Evolutionary conservation across 2,113 vertebrate species (phyloP), one percentile per base, ranked within the genome.

Genomic region (Accipiter virgatus): DNA sequence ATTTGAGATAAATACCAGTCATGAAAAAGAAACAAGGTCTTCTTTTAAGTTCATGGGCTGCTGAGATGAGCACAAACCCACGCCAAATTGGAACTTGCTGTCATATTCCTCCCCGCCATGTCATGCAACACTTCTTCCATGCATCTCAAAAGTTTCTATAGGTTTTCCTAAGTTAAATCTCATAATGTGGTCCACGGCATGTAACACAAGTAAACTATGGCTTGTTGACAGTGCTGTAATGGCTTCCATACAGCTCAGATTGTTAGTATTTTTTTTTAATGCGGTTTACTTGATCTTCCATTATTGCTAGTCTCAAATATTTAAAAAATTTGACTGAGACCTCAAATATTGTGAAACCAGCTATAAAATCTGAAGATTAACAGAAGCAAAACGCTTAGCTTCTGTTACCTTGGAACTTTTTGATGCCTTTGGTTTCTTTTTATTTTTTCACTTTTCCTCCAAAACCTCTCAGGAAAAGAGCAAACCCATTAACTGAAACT

Each of bases 131-230:
- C 11, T 67, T 50, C 32, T 72, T 86, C 66, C 9, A 16, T 5
- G 5, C 38, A 45, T 74, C 47, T 86, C 38, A 47, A 32, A 90
- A 50, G 29, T 62, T 71, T 47, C 2, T 42, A 7, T 9, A 43
- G 6, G 22, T 40, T 67, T 90, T 75, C 26, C 31, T 7, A 50
- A 55, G 12, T 72, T 62, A 90, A 71, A 67, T 29, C 13, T 73
- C 53, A 13, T 63, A 23, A n/a, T 0, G 0, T 1, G 0, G 10
- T 59, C 32, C 7, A 13, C 17, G 42, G 29, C 15, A 38, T 26
- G 14, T 34, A 71, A n/a, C 3, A 13, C 2, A 14, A 48, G n/a
- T 34, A n/a, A 42, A 52, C 40, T 42, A 25, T 34, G 22, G n/a
- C 59, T 67, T 32, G 38, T 34, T 61, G 53, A 53, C 13, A 34